Percentiles rank a stretch among this genome's conserved stretches.
phyloP scores from a whole-genome alignment of 2,888 invertebrate genomes.

The Chrysopilus asiliformis region DNA sequence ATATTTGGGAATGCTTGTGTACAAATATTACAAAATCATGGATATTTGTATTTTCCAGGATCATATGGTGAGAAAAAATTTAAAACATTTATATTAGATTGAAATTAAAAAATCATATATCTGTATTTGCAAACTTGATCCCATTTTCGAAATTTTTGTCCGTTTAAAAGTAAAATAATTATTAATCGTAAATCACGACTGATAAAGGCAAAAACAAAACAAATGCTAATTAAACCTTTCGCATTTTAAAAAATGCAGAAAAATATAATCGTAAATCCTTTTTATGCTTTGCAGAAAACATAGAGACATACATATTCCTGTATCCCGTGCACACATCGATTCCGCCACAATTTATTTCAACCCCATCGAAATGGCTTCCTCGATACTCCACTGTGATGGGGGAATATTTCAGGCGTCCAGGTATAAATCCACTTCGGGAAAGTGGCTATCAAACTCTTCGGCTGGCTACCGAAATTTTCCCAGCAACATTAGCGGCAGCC shows the following conservation, averaged over 20 bases:
- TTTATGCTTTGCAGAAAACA: conserved; percentile 50
- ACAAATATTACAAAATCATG: conserved; percentile 58
- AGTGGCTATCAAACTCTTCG: conserved; percentile 76
- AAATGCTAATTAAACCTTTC: too few species aligned
- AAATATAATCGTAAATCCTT: too few species aligned
- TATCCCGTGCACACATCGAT: conserved; percentile 45
- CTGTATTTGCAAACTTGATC: too few species aligned
- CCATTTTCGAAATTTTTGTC: too few species aligned
- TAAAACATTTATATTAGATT: not conserved
- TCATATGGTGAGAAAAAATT: conserved; percentile 59
- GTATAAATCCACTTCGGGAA: conserved; percentile 34
- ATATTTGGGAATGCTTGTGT: conserved; percentile 73
- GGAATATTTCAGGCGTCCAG: conserved; percentile 18
- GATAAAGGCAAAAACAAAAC: too few species aligned
- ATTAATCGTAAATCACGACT: too few species aligned
- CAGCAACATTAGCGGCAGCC: conserved; percentile 65
- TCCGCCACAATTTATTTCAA: conserved; percentile 44
- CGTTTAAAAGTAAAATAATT: too few species aligned
- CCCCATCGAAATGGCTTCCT: conserved; percentile 30
- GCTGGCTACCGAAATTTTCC: conserved; percentile 79
- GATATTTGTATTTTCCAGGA: conserved; percentile 63
- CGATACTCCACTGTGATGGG: conserved; percentile 33
- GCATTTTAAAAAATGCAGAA: too few species aligned
- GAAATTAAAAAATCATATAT: not conserved
- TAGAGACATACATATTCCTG: conserved; percentile 57